phyloP scores from a whole-genome alignment of 1,140 invertebrate species.

The Onthophagus taurus region DNA sequence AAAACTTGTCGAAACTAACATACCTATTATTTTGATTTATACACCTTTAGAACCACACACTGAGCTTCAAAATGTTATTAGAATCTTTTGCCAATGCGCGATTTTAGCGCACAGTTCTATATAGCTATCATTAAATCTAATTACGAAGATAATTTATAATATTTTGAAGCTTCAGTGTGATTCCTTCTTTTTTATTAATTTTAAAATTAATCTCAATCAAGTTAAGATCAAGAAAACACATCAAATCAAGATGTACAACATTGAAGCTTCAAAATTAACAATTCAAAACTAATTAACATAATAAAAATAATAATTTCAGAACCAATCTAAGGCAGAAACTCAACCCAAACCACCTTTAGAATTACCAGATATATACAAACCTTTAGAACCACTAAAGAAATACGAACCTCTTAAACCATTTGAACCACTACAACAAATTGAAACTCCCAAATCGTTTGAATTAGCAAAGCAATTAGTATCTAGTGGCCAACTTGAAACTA shows the following conservation, averaged over 20 bases:
- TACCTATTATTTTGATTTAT: constrained; percentile 26
- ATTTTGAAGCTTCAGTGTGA: constrained; percentile 36
- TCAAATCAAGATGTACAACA: not conserved
- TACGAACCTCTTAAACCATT: constrained; percentile 28
- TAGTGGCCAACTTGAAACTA: not conserved
- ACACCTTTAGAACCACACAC: constrained; percentile 16
- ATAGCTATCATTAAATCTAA: constrained; percentile 28
- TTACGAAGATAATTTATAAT: constrained; percentile 21
- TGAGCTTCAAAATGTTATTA: constrained; percentile 36
- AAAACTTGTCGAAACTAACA: constrained; percentile 6
- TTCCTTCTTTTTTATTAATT: not conserved
- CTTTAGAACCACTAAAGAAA: constrained; percentile 22
- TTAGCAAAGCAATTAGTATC: constrained; percentile 24
- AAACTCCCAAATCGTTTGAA: constrained; percentile 26
- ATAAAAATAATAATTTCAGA: constrained; percentile 1
- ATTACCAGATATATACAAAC: constrained; percentile 17
- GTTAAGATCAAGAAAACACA: not conserved
- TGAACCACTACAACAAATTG: constrained; percentile 21
- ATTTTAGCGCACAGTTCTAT: constrained; percentile 35
- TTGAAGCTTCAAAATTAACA: not conserved
- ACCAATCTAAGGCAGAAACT: constrained; percentile 5
- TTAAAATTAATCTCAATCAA: not conserved
- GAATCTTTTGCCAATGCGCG: constrained; percentile 13
- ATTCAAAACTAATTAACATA: not conserved
- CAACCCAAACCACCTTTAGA: not conserved